Conservation (phyloP, 2,797 vertebrate genomes). For the Astyanax mexicanus region DNA sequence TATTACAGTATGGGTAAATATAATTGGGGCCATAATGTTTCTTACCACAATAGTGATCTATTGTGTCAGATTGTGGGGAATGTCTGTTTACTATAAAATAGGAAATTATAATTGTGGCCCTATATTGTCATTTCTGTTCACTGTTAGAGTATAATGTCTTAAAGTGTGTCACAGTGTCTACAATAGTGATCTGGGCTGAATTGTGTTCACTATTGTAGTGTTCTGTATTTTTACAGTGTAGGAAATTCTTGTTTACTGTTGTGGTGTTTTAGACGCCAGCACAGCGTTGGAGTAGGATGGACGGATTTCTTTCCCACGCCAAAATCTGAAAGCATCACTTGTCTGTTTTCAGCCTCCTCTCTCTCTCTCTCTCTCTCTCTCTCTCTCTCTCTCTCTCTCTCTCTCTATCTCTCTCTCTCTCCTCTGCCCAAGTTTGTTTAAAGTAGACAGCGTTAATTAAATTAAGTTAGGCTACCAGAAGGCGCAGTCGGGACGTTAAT, state of each 20-base stretch:
- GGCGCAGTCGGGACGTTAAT: conserved; percentile 74
- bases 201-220: too few species aligned
- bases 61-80: too few species aligned
- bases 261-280: too few species aligned
- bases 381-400: conserved; percentile 4
- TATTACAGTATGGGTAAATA: too few species aligned
- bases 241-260: too few species aligned
- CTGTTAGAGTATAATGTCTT: not conserved
- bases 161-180: not conserved
- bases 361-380: not conserved
- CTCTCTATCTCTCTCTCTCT: not conserved
- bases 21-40: too few species aligned
- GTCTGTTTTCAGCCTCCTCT: not conserved
- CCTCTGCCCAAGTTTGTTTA: conserved; percentile 76
- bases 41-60: too few species aligned
- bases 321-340: conserved; percentile 3
- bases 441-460: conserved; percentile 82
- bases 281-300: not conserved
- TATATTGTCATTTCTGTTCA: too few species aligned
- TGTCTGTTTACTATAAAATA: too few species aligned
- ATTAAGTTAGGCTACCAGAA: conserved; percentile 81
- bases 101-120: too few species aligned
- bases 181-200: not conserved
- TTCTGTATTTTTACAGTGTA: too few species aligned
- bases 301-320: conserved; percentile 2